Evolutionary conservation across 2,113 vertebrate genomes (phyloP), one percentile per base, ranked within the genome.

Genomic region (Austrofundulus limnaeus): DNA sequence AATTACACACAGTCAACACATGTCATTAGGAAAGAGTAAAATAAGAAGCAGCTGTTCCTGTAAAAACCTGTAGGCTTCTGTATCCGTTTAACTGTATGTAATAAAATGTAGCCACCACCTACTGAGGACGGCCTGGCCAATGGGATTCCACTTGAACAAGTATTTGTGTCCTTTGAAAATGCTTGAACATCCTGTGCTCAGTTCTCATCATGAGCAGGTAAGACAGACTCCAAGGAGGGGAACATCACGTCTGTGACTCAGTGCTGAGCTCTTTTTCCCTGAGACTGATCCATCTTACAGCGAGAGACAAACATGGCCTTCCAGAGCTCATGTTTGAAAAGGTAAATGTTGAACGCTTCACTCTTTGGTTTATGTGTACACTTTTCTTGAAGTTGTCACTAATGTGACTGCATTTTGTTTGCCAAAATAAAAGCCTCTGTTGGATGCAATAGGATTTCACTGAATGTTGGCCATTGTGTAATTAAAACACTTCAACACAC

Each of bases 101-200:
- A 87, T 92, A 92, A 92, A 92, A 90, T 1, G 14, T 34, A 78
- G 85, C 55, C 73, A 38, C 89, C 88, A 84, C 90, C 91, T 89
- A 81, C 85, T 41, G 24, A 60, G 38, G 52, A 56, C 38, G 62
- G 71, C 59, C 73, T 59, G 80, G 79, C 91, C 91, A 92, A 92
- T 92, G 70, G 75, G 87, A 85, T 61, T 17, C n/a, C 72, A 57
- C 47, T 28, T 57, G 56, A 80, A 72, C 57, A 48, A 79, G 81
- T 77, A 88, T 86, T 89, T 84, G 80, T 84, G 75, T 67, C 70
- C 72, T 77, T 69, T 42, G 72, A 85, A 88, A 84, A 80, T 56
- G 78, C 80, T 83, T 75, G 72, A 81, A 77, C 78, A 83, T 88
- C 88, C 60, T 54, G 60, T 38, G 47, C 20, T 70, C 84, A 82